Evolutionary conservation across 2,797 vertebrate genomes (phyloP), one percentile per base, ranked within the genome.

Genomic region (Sebastes hubbsi): DNA sequence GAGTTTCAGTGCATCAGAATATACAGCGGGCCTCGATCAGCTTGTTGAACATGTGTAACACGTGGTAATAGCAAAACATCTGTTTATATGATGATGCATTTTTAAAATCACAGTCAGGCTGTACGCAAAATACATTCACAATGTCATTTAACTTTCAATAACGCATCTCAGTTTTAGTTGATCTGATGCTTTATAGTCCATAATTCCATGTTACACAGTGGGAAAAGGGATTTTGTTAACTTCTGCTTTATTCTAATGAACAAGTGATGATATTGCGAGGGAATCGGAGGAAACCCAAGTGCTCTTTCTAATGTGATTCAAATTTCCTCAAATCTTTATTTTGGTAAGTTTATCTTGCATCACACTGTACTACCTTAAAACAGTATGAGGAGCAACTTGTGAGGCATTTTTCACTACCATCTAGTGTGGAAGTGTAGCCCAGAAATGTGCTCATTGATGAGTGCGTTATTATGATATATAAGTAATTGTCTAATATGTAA

Each of bases 271-370:
- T 55, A 61, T 46, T 29, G 30, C 72, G 12, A 29, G 16, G 24
- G 54, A 66, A 68, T 65, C 29, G 14, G 32, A 82, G 32, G 54
- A 87, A 88, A 92, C 86, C 85, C 58, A 94, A 93, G 92, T 95
- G 92, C 92, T 90, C 90, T 95, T 95, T 82, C 36, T 76, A 30
- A 62, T 75, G 38, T 77, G 73, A 80, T 82, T 81, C 27, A 49
- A 54, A 82, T 71, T 63, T 29, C 42, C 56, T 82, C 27, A 61
- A 65, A 80, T 77, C 12, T 85, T 64, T 87, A 75, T 80, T 83
- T 88, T 79, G 67, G n/a, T 77, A 69, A 72, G 4, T 60, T 77
- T 46, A 63, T 54, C 10, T 67, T 38, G 27, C 29, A 76, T 68
- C n/a, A 54, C 13, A 5, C n/a, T 24, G 2, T 30, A 58, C 22